Evolutionary conservation across 2,888 invertebrate species (phyloP).

Genomic region (Latrodectus hesperus): DNA sequence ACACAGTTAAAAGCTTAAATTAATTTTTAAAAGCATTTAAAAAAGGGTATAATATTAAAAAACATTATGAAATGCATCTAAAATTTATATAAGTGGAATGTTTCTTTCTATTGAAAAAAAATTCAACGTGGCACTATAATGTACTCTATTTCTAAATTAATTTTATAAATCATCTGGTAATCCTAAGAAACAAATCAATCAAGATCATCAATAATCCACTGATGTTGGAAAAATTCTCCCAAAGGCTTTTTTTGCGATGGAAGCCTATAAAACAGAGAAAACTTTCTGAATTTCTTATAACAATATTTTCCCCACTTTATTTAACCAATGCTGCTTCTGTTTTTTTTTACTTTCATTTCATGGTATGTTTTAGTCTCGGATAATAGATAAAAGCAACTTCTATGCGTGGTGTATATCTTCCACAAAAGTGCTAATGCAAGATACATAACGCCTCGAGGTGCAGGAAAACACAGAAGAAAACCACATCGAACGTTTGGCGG

Average conservation of each 20-base stretch:
- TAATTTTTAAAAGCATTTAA: no score
- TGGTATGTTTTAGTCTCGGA: neutral
- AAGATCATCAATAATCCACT: neutral
- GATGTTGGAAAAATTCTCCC: neutral
- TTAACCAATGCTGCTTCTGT: no score
- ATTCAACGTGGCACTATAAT: no score
- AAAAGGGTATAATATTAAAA: no score
- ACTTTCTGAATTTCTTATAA: neutral
- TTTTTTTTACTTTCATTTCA: neutral
- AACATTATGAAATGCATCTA: no score
- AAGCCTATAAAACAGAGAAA: neutral
- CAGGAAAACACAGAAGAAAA: slow-evolving; percentile 23
- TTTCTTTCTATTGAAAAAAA: no score
- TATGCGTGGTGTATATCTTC: slow-evolving; percentile 8
- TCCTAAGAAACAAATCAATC: no score
- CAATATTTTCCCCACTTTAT: neutral
- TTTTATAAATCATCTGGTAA: no score
- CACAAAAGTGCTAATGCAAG: slow-evolving; percentile 46
- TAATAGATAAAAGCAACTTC: slow-evolving; percentile 29
- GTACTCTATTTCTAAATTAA: no score
- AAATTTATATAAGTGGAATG: no score
- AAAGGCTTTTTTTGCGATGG: neutral
- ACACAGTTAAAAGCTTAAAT: no score
- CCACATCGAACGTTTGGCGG: neutral
- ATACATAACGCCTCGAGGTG: slow-evolving; percentile 20